Evolutionary conservation across 2,113 vertebrate species (phyloP).

Genomic region (Heloderma charlesbogerti): DNA sequence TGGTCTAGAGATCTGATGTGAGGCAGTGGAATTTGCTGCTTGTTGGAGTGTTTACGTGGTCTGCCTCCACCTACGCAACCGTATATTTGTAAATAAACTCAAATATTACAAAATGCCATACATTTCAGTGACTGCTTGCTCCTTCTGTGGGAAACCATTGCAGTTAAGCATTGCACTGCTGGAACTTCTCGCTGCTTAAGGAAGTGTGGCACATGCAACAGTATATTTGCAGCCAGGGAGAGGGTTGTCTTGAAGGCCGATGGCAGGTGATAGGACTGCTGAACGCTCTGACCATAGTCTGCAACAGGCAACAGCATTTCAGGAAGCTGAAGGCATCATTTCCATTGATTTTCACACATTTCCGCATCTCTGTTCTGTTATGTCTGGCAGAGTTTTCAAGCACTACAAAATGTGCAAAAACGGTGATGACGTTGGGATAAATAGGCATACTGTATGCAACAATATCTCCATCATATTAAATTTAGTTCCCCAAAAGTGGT

Average conservation of each 20-base stretch:
- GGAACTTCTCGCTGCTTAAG: neutral
- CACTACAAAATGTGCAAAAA: neutral
- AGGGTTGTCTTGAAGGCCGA: no score
- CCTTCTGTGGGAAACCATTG: neutral
- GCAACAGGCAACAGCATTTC: no score
- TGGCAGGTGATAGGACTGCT: neutral
- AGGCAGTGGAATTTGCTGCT: no score
- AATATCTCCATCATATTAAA: neutral
- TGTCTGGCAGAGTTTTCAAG: neutral
- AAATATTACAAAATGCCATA: no score
- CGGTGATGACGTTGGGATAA: neutral
- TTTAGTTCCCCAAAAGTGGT: neutral
- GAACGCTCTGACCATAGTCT: neutral
- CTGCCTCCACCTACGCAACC: no score
- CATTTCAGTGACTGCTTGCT: neutral
- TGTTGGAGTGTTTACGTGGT: no score
- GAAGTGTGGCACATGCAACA: no score
- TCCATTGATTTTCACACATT: no score
- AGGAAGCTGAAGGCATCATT: no score
- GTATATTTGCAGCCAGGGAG: neutral
- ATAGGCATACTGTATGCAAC: neutral
- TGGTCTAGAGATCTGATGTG: no score
- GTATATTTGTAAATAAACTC: no score
- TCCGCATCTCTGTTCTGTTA: no score
- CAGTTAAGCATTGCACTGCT: neutral